Base-by-base conservation (phyloP, 1,140 invertebrate species). In the Dreissena rostriformis region DNA sequence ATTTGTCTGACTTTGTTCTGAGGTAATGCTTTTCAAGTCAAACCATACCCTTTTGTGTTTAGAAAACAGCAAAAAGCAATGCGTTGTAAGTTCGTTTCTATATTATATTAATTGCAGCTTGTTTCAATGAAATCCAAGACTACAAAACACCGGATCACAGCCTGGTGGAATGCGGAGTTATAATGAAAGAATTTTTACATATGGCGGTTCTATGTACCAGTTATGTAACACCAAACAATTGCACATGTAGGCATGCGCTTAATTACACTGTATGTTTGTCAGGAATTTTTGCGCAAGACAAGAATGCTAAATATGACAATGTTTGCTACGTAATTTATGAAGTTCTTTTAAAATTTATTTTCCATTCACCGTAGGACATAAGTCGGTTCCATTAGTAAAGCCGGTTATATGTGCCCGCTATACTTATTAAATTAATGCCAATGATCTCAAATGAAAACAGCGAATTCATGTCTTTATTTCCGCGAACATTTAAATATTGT, bases 221-320 rank as follows among this genome's bases (percentile, higher is more conserved):
- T 77, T 77, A 77, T 77, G 63, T 77, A 77, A 77, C 63, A 63
- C 49, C 75, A 67, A 77, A 77, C 63, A 65, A 15, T 66, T 77
- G 75, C 75, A 77, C 75, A 77, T 77, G 55, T 77, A 22, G 75
- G 75, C 66, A 77, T 77, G n/a, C 24, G 49, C 24, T 28, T 77
- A 77, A 77, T 77, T 77, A 77, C 75, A 65, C 28, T 52, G 67
- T 77, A 77, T 67, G 75, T 77, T 77, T 63, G 52, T 77, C 39
- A 77, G 66, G 49, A 67, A 26, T 39, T 29, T 24, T 66, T 11
- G 67, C 63, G 28, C 67, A 77, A 67, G 61, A 49, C 26, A 65
- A 77, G 52, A 52, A 77, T 77, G 75, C 75, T 67, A 77, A 77
- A 52, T 67, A 77, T 53, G 75, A 77, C 75, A 67, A 77, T 52